Base-by-base conservation (phyloP, 2,888 invertebrate species). In the Onthophagus sagittarius region DNA sequence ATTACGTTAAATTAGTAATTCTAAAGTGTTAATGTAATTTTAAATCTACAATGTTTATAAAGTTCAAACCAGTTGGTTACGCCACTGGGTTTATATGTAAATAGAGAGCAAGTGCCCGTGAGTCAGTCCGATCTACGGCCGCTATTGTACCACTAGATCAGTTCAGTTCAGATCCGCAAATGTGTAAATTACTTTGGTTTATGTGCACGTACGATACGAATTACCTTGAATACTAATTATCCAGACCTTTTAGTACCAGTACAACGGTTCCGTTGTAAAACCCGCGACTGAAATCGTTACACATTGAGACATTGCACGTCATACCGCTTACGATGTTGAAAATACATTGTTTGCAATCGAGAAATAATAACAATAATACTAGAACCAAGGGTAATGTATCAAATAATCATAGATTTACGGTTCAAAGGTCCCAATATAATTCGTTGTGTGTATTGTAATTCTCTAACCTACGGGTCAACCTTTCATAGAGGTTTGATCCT, bases 221-320 rank as follows among this genome's bases (percentile, higher is more conserved):
- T 76, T 76, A 77, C 77, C 77, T 78, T 78, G 77, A 77, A 77
- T 77, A 75, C 72, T 76, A 77, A 78, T 78, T 77, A 77, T 67
- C 23, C 67, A n/a, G 67, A 53, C 39, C 39, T 53, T 53, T 53
- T 53, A 53, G 39, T 53, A 53, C 39, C 39, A 9, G 2, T 53
- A 53, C 39, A 53, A 7, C 39, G 5, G 39, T 53, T 53, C 39
- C 5, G 39, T 53, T 53, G 39, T 53, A 53, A 53, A 53, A 53
- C 39, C 39, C 39, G 23, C 23, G 39, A 53, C 39, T 53, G 39
- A 53, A 53, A 53, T 53, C 11, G 39, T 53, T 53, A 53, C 39
- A 53, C 39, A 53, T 53, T 9, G 39, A 53, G 39, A 53, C 39
- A 11, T 53, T 4, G 39, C 39, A 53, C 39, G 39, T 53, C 39